Conservation (phyloP, 2,888 invertebrate species). For the Machimus atricapillus region DNA sequence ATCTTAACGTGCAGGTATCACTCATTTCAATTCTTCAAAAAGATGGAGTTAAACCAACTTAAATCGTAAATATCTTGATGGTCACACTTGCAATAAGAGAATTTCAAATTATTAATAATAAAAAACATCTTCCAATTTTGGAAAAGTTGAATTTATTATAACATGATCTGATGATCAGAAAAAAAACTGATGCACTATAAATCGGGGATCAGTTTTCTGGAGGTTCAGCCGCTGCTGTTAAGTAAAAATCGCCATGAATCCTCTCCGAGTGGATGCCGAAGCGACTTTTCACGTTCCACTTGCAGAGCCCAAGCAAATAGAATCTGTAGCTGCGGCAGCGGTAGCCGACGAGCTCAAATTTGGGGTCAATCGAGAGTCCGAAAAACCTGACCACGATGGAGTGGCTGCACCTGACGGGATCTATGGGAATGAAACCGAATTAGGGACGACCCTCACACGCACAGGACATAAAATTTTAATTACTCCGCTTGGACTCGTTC, state of each 20-base stretch:
- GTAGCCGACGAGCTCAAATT: conserved; percentile 55
- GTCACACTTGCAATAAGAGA: background rate
- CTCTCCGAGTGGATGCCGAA: conserved; percentile 59
- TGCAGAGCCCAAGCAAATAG: conserved; percentile 53
- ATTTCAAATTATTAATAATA: too few species aligned
- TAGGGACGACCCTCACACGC: background rate
- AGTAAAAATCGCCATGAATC: conserved; percentile 51
- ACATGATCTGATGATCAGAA: background rate
- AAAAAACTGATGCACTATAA: background rate
- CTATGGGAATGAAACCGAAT: conserved; percentile 49
- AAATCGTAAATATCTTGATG: too few species aligned
- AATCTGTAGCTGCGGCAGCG: conserved; percentile 55
- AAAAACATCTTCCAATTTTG: too few species aligned
- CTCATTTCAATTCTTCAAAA: too few species aligned
- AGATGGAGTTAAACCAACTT: too few species aligned
- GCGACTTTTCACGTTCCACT: conserved; percentile 53
- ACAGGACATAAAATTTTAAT: background rate
- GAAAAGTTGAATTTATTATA: background rate
- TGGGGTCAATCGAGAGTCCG: conserved; percentile 58
- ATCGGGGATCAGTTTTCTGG: background rate
- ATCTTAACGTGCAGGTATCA: too few species aligned
- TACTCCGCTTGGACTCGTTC: conserved; percentile 51
- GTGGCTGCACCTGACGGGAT: conserved; percentile 59
- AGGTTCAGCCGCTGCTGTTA: background rate
- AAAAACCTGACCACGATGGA: conserved; percentile 59